A percentile compares a stretch with the other conserved stretches of the same genome.
Conservation (phyloP, 1,140 invertebrate genomes). For the Drosophila guanche region DNA sequence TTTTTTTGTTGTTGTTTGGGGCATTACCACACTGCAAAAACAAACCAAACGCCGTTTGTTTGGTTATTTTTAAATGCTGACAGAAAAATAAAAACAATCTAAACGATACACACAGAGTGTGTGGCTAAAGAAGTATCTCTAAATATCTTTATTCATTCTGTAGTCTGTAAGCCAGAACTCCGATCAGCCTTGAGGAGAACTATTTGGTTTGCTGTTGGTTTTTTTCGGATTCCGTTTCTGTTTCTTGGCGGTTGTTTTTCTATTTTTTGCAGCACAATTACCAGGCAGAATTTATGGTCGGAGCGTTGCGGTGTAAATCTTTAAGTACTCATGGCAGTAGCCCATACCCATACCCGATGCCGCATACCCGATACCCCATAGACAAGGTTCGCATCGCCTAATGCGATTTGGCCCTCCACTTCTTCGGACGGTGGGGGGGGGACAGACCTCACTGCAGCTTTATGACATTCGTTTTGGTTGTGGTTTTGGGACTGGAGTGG, state of each 20-base stretch:
- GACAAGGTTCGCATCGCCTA: slow-evolving; percentile 51
- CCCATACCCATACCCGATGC: too few species aligned
- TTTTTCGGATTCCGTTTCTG: slow-evolving; percentile 19
- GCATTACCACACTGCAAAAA: slow-evolving; percentile 27
- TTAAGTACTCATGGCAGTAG: slow-evolving; percentile 33
- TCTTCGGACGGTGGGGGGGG: neutral
- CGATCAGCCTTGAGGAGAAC: slow-evolving; percentile 49
- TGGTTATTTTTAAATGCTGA: slow-evolving; percentile 49
- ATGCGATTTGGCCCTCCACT: slow-evolving; percentile 42
- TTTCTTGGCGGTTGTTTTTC: neutral
- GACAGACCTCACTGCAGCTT: slow-evolving; percentile 43
- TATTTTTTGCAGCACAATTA: slow-evolving; percentile 33
- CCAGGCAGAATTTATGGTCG: slow-evolving; percentile 48
- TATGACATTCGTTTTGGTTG: slow-evolving; percentile 59
- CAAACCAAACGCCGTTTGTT: slow-evolving; percentile 18
- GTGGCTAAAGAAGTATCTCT: slow-evolving; percentile 16
- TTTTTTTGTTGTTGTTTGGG: neutral
- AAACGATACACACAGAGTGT: slow-evolving; percentile 2
- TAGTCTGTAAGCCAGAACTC: slow-evolving; percentile 33
- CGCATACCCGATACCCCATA: slow-evolving; percentile 14
- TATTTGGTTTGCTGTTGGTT: slow-evolving; percentile 15
- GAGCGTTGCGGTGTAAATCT: slow-evolving; percentile 52
- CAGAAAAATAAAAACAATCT: slow-evolving; percentile 13
- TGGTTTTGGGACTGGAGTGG: slow-evolving; percentile 21
- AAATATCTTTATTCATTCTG: slow-evolving; percentile 35